These are phyloP conservation scores for Luscinia luscinia DNA, from an alignment of 2,797 vertebrate genomes.

Conservation along the genomic window DNA sequence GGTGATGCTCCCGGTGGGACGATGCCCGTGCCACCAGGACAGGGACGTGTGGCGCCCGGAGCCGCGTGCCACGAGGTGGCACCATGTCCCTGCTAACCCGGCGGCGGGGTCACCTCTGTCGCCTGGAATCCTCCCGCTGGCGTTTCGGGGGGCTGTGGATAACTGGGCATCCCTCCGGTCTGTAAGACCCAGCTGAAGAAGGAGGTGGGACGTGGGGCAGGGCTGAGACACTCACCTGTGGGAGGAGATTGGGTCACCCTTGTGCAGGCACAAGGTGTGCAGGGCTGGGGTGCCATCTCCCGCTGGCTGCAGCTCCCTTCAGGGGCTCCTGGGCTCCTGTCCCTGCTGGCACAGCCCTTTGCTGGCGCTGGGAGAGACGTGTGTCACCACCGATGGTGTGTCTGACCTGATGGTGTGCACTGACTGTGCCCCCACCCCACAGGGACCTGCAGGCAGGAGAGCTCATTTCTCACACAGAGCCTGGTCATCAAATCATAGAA, in stretches of 20 bases:
- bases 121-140: not conserved
- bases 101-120: not conserved
- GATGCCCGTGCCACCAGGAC: not conserved
- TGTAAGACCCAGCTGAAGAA: not conserved
- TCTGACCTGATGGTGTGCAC: not conserved
- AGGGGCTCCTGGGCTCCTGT: not conserved
- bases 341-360: not conserved
- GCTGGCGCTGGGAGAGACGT: not conserved
- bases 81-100: constrained; percentile 59
- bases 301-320: not conserved
- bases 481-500: not conserved
- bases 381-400: not conserved
- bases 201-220: not conserved
- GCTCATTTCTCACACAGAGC: not conserved
- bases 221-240: not conserved
- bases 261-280: not conserved
- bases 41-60: not conserved
- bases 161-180: not conserved
- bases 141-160: accelerated
- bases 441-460: not conserved
- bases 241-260: not conserved
- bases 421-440: not conserved
- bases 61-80: constrained; percentile 70
- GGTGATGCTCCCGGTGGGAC: not conserved
- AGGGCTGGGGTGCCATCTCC: not conserved